A percentile compares a stretch with the other conserved stretches of the same genome.
These are phyloP conservation scores for Prietella phreatophila DNA, from an alignment of 2,113 vertebrate species.

Conservation along the genomic window DNA sequence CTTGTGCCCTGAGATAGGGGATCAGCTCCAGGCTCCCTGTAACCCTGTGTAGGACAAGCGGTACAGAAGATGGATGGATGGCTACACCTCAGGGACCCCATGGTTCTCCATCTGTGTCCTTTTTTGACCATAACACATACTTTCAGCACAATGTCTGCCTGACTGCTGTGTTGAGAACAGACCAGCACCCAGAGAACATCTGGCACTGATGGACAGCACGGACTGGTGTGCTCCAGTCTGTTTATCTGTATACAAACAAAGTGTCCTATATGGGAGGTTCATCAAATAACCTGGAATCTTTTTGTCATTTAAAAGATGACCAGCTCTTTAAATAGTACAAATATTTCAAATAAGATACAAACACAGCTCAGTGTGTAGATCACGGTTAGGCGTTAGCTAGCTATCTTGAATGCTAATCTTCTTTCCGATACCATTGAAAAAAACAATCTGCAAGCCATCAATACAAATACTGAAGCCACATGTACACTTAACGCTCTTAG, in stretches of 20 bases:
- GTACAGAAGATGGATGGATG: too few species aligned
- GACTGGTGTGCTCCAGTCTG: not conserved
- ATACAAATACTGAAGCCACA: not conserved
- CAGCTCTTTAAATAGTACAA: not conserved
- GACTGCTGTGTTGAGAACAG: not conserved
- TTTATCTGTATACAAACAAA: not conserved
- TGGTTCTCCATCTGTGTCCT: not conserved
- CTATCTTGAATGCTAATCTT: constrained; percentile 18
- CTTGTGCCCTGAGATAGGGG: too few species aligned
- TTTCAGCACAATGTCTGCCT: not conserved
- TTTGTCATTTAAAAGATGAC: not conserved
- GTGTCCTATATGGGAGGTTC: not conserved
- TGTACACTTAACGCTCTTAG: not conserved
- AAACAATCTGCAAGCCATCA: not conserved
- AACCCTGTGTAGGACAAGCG: too few species aligned
- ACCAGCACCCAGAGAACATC: not conserved
- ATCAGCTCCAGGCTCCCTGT: too few species aligned
- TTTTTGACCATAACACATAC: not conserved
- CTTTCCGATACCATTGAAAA: not conserved
- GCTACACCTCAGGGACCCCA: not conserved
- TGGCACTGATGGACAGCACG: not conserved
- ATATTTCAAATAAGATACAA: too few species aligned
- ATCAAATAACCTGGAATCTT: not conserved
- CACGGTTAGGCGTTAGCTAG: not conserved
- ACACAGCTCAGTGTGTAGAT: not conserved